Base-by-base conservation (phyloP, 2,797 vertebrate species). In the Danio jaintianensis region DNA sequence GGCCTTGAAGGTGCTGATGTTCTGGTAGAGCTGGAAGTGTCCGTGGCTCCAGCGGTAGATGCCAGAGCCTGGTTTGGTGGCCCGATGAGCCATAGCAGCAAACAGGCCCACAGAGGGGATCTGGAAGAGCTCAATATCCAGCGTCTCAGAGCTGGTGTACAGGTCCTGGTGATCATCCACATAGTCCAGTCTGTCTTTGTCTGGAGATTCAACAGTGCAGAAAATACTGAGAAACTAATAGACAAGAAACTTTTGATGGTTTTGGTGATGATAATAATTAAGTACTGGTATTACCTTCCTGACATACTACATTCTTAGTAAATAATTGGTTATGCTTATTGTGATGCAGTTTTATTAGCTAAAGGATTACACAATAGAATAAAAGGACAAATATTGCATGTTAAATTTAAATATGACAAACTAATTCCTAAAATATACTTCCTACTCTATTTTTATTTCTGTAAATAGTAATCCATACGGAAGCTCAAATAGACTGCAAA, bases 121-220 rank as follows among this genome's bases (percentile, higher is more conserved):
- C 85, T 87, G 87, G 66, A 99, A 99, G 16, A 97, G 91, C 92
- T 99, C 97, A 0, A 98, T 62, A 43, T 97, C 97, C 82, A 98
- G 94, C 0, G 97, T 97, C 90, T 99, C 96, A 0, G 97, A 96
- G 88, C 86, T 92, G 75, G 97, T 98, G 85, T 88, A 82, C 82
- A 99, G 90, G 76, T 94, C 93, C 90, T 99, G 97, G 58, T 97
- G 53, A 63, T 79, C 62, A 29, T 74, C 76, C 22, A 98, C 89
- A 0, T 98, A 99, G 88, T 98, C 96, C 82, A 99, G 91, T 63
- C 90, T 93, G 84, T 95, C 92, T 40, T 90, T 94, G 86, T 93
- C 97, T 98, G 86, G 13, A 70, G 20, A 20, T 63, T n/a, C 8
- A 43, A 69, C 18, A 43, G 13, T 29, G 6, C 38, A 10, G 16